Percentiles rank a stretch among this genome's conserved stretches.
Conservation (phyloP, 1,140 invertebrate genomes). For the Tyrophagus putrescentiae region DNA sequence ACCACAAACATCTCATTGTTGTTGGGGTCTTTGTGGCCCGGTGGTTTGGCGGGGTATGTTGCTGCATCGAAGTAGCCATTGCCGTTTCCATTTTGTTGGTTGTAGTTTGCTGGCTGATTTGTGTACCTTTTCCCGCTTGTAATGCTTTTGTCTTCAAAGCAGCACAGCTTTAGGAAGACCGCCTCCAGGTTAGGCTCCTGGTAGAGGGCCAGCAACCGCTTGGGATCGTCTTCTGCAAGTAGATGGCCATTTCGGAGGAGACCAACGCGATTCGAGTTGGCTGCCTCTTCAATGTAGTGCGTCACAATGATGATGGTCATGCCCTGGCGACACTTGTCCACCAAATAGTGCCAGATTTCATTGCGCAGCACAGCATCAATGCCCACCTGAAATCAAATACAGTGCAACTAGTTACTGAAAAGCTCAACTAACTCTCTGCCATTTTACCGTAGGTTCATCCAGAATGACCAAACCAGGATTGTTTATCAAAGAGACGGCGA, state of each 20-base stretch:
- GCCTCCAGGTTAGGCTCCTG: conserved; percentile 70
- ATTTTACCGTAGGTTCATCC: conserved; percentile 38
- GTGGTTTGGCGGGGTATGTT: background rate
- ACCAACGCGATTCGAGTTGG: conserved; percentile 73
- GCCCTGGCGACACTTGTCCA: conserved; percentile 55
- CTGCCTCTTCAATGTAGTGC: conserved; percentile 84
- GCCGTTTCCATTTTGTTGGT: background rate
- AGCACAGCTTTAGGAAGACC: conserved; percentile 77
- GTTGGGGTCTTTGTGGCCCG: background rate
- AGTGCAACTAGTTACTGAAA: too few relatives aligned
- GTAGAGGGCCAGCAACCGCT: conserved; percentile 62
- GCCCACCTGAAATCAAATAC: conserved; percentile 30
- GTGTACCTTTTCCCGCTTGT: background rate
- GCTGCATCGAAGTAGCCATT: background rate
- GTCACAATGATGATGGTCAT: conserved; percentile 84
- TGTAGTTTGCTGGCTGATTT: background rate
- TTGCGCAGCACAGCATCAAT: conserved; percentile 32
- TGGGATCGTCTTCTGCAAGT: conserved; percentile 77
- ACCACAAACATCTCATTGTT: conserved; percentile 1
- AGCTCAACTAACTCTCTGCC: too few relatives aligned
- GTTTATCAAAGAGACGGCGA: conserved; percentile 79
- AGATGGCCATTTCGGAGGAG: conserved; percentile 78
- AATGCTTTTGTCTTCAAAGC: conserved; percentile 13
- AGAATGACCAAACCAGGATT: conserved; percentile 47
- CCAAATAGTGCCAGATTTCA: conserved; percentile 72